Percentiles rank a stretch among this genome's conserved stretches.
These are phyloP conservation scores for Lordiphosa clarofinis DNA, from an alignment of 1,140 invertebrate genomes.

Conservation along the genomic window DNA sequence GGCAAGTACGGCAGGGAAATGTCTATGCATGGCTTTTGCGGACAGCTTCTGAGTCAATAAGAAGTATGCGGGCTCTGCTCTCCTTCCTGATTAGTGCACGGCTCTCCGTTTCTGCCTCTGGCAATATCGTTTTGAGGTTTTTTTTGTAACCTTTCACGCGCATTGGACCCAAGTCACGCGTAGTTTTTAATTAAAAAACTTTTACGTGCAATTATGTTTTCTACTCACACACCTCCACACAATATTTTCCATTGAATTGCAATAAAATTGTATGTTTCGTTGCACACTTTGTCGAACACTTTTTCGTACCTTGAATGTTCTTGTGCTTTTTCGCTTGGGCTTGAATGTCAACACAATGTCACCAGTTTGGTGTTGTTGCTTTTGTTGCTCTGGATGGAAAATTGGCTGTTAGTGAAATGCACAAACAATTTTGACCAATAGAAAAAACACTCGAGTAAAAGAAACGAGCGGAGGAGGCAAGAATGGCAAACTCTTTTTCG, in stretches of 20 bases:
- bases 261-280: slow-evolving; percentile 33
- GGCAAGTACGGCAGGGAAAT: slow-evolving; percentile 26
- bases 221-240: slow-evolving; percentile 7
- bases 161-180: slow-evolving; percentile 63
- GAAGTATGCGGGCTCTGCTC: slow-evolving; percentile 20
- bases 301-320: slow-evolving; percentile 14
- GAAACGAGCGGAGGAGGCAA: slow-evolving; percentile 5
- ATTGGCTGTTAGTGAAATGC: slow-evolving; percentile 49
- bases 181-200: slow-evolving; percentile 77
- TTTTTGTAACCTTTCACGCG: slow-evolving; percentile 47
- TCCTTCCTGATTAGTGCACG: slow-evolving; percentile 32
- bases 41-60: neutral
- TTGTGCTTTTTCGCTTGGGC: slow-evolving; percentile 38
- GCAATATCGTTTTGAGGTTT: slow-evolving; percentile 23
- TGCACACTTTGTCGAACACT: slow-evolving; percentile 5
- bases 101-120: neutral
- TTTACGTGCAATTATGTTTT: slow-evolving; percentile 67
- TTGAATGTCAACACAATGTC: slow-evolving; percentile 62
- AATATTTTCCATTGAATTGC: slow-evolving; percentile 41
- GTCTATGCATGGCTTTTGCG: slow-evolving; percentile 26
- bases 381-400: slow-evolving; percentile 8
- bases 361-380: slow-evolving; percentile 12
- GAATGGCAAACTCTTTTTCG: slow-evolving; percentile 15
- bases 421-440: slow-evolving; percentile 42
- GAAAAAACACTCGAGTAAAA: slow-evolving; percentile 35